These are phyloP conservation scores for Caenorhabditis macrosperma DNA, from an alignment of 2,888 invertebrate species.

Conservation along the genomic window DNA sequence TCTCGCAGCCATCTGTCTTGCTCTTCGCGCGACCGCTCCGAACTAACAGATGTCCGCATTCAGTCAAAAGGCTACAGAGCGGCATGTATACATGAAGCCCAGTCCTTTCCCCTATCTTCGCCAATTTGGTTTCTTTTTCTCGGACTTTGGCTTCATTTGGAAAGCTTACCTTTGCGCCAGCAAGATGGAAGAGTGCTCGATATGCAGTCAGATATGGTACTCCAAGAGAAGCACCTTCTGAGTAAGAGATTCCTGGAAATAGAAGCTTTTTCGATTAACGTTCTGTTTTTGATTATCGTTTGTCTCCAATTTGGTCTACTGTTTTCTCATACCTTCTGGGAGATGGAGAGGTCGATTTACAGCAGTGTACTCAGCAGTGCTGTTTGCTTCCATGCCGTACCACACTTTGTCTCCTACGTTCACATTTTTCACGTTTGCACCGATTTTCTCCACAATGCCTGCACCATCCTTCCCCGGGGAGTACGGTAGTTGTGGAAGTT, in stretches of 20 bases:
- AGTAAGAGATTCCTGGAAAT: conserved; percentile 80
- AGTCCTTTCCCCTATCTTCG: not conserved
- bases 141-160: not conserved
- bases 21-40: not conserved
- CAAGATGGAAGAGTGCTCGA: conserved; percentile 81
- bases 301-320: not conserved
- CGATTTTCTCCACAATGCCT: conserved; percentile 81
- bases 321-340: conserved; percentile 67
- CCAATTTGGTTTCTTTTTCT: not conserved
- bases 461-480: conserved; percentile 83
- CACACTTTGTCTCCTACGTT: conserved; percentile 77
- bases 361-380: conserved; percentile 82
- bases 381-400: conserved; percentile 64
- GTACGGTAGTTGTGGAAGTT: conserved; percentile 82
- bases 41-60: conserved; percentile 9
- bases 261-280: no score
- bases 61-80: not conserved
- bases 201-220: conserved; percentile 84
- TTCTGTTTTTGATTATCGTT: no score
- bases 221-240: conserved; percentile 83
- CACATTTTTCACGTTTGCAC: conserved; percentile 60
- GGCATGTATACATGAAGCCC: not conserved
- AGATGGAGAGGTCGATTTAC: conserved; percentile 80
- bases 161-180: conserved; percentile 47
- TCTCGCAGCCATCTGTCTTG: conserved; percentile 8